Evolutionary conservation across 53 echinoderm and acorn worm species (phyloP), one percentile per base, ranked within the genome.

Genomic region (Arbacia lixula): DNA sequence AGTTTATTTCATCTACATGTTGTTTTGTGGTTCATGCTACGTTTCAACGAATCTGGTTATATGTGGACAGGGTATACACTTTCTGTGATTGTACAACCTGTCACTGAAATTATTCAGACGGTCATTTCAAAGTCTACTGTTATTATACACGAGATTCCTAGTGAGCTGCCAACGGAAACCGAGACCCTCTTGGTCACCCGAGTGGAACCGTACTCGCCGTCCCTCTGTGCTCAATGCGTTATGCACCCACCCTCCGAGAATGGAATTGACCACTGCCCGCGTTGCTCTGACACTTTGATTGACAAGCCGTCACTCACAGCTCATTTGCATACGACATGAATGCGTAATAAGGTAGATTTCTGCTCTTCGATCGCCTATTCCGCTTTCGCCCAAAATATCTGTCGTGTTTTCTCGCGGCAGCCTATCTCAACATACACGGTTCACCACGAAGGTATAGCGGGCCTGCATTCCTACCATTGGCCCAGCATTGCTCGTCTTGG

Each of bases 321-420:
- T 81, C 82, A 81, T 81, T 81, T 42, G 82, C 82, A 81, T 81
- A 63, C 60, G 41, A 63, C 63, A 63, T 81, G 82, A 81, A 81
- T 81, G 82, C 82, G 82, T 81, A 81, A 81, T 81, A 64, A 81
- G 82, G 64, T 81, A 81, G 82, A 63, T 81, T 81, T 60, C 22
- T 54, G 12, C 60, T 38, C 58, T 16, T n/a, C n/a, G n/a, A n/a
- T n/a, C n/a, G n/a, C n/a, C n/a, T n/a, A n/a, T 36, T 36, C 39
- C 77, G 77, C 77, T 77, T 74, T 74, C 77, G 58, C 77, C 58
- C 14, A 57, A 77, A 56, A 56, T 5, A 20, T 56, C 4, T 10
- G n/a, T 5, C 21, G 57, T 10, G 21, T 12, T 56, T 56, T 5
- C 14, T 16, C 14, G 57, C 21, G n/a, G n/a, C n/a, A n/a, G n/a